phyloP scores from a whole-genome alignment of 2,113 vertebrate species.

The Hippocampus abdominalis region DNA sequence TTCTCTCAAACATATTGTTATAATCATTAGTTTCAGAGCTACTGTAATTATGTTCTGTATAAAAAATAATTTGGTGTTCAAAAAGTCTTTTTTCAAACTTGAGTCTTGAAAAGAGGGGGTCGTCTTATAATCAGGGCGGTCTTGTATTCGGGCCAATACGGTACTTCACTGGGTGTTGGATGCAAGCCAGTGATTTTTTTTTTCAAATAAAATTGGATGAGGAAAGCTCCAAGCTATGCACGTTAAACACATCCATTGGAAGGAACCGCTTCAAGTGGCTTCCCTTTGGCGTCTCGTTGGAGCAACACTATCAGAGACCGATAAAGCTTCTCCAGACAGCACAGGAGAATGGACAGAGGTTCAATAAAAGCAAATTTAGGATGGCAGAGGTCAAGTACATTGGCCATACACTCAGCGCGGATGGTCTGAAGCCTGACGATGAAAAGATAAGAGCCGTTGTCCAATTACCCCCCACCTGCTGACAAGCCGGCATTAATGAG shows the following conservation, averaged over 20 bases:
- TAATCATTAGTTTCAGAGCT: too few species aligned
- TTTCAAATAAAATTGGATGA: conserved; percentile 25
- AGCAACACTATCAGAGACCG: conserved; percentile 2
- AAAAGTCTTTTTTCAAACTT: too few species aligned
- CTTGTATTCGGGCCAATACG: too few species aligned
- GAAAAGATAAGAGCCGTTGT: conserved; percentile 9
- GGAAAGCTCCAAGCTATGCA: conserved; percentile 25
- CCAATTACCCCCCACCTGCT: neutral
- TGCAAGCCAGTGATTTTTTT: conserved; percentile 15
- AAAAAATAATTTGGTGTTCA: too few species aligned
- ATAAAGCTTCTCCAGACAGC: neutral
- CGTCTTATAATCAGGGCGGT: too few species aligned
- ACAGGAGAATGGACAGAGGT: neutral
- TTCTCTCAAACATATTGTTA: too few species aligned
- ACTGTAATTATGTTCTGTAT: too few species aligned
- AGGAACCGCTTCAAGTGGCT: conserved; percentile 5
- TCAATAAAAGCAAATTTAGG: conserved; percentile 5
- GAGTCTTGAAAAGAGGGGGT: too few species aligned
- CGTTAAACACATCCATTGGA: conserved; percentile 5
- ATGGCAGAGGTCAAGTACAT: conserved; percentile 6
- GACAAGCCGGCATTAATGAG: neutral
- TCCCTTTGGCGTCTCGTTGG: conserved; percentile 8
- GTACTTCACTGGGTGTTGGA: conserved; percentile 16
- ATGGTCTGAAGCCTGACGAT: conserved; percentile 2
- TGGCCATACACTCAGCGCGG: neutral